These are phyloP conservation scores for Pangasius sanitwongsei DNA, from an alignment of 2,797 vertebrate genomes.

Conservation along the genomic window DNA sequence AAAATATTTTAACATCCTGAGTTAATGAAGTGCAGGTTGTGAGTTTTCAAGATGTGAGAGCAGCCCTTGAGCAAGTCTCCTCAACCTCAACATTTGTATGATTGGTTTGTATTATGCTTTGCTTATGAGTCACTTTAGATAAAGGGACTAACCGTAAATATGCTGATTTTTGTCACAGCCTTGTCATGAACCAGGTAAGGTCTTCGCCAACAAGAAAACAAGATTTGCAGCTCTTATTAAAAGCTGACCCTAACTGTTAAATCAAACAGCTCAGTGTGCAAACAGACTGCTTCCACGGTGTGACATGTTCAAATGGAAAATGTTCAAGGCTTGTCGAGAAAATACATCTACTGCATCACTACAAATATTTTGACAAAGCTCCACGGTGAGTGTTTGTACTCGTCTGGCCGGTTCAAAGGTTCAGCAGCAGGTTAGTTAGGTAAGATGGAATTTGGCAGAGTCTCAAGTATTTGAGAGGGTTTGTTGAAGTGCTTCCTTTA, in stretches of 20 bases:
- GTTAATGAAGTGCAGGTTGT: not conserved
- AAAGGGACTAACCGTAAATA: not conserved
- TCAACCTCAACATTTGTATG: not conserved
- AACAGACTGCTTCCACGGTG: constrained; percentile 8
- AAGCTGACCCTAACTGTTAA: not conserved
- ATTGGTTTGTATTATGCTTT: not conserved
- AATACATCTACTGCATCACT: constrained; percentile 16
- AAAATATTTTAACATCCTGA: not conserved
- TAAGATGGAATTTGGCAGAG: constrained; percentile 32
- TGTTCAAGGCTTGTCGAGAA: not conserved
- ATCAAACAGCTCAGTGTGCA: not conserved
- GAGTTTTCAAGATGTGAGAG: not conserved
- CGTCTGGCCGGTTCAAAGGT: constrained; percentile 34
- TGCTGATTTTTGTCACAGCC: not conserved
- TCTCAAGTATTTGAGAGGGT: constrained; percentile 17
- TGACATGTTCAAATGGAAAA: constrained; percentile 10
- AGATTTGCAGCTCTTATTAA: not conserved
- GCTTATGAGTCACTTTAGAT: not conserved
- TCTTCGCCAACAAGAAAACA: not conserved
- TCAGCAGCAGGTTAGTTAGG: constrained; percentile 28
- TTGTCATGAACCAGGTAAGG: not conserved
- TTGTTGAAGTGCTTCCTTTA: constrained; percentile 25
- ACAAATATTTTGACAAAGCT: constrained; percentile 43
- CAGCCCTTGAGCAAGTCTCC: not conserved
- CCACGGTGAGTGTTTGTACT: constrained; percentile 16